Conservation (phyloP, 1,140 invertebrate species). For the Drosophila sp. region DNA sequence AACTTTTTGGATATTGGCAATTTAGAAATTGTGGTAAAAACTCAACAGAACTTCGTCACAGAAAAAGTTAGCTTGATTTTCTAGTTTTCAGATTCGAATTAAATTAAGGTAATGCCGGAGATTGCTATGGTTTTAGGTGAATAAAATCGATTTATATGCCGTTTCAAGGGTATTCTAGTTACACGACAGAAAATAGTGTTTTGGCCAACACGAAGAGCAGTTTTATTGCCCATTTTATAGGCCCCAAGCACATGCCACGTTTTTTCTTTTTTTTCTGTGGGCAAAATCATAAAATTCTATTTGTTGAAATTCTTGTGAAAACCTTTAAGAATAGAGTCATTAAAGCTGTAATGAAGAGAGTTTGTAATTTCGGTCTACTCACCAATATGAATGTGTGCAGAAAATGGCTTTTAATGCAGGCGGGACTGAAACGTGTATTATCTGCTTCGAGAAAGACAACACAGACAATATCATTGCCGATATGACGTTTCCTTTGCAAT, state of each 20-base stretch:
- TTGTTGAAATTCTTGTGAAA: not conserved
- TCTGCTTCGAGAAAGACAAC: conserved; percentile 97
- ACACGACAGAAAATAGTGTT: not conserved
- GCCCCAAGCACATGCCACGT: not conserved
- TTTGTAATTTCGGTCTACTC: conserved; percentile 32
- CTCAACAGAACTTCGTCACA: no score
- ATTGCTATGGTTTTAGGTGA: no score
- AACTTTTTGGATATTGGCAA: no score
- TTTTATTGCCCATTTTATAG: conserved; percentile 1
- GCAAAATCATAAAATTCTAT: conserved; percentile 5
- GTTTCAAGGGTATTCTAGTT: no score
- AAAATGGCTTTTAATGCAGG: conserved; percentile 96
- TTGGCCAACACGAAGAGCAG: conserved; percentile 8
- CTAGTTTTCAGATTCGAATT: no score
- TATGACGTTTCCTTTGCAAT: conserved; percentile 96
- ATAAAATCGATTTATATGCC: no score
- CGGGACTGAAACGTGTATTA: conserved; percentile 95
- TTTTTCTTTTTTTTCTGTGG: not conserved
- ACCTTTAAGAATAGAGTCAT: no score
- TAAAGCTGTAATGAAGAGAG: not conserved
- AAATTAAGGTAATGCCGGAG: no score
- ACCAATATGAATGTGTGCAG: conserved; percentile 95
- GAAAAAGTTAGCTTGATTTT: no score
- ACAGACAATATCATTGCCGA: conserved; percentile 98
- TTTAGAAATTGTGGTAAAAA: no score